Percentiles rank a stretch among this genome's conserved stretches.
Evolutionary conservation across 2,113 vertebrate species (phyloP).

Genomic region (Myrmophylax atrothorax): DNA sequence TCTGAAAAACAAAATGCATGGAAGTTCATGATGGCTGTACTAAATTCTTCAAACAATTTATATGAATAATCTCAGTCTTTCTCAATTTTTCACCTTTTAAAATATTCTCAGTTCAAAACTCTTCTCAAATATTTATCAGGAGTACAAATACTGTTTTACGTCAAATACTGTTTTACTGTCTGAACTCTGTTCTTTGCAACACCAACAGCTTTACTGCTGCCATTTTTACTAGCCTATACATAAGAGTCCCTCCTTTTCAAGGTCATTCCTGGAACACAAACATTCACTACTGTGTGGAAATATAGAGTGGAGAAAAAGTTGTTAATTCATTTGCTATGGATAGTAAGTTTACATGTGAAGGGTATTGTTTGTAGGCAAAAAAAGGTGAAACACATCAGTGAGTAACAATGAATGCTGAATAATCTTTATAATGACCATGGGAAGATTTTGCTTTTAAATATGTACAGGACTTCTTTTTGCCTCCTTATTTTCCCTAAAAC

Average conservation of each 20-base stretch:
- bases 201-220: not conserved
- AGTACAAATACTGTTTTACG: not conserved
- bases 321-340: not conserved
- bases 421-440: not conserved
- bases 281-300: not conserved
- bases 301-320: not conserved
- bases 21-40: not conserved
- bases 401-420: not conserved
- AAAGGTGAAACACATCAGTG: not conserved
- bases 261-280: not conserved
- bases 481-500: not conserved
- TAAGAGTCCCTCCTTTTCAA: not conserved
- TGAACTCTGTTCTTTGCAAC: not conserved
- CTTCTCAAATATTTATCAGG: not conserved
- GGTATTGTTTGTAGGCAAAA: not conserved
- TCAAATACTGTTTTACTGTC: not conserved
- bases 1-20: not conserved
- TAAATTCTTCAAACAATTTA: not conserved
- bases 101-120: not conserved
- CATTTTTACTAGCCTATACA: not conserved
- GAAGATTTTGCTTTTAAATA: not conserved
- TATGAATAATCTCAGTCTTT: not conserved
- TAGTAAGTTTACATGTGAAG: not conserved
- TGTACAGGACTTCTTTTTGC: not conserved
- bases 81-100: not conserved